Percentiles rank a stretch among this genome's conserved stretches.
phyloP scores from a whole-genome alignment of 2,888 invertebrate genomes.

The Anorthoa munda region DNA sequence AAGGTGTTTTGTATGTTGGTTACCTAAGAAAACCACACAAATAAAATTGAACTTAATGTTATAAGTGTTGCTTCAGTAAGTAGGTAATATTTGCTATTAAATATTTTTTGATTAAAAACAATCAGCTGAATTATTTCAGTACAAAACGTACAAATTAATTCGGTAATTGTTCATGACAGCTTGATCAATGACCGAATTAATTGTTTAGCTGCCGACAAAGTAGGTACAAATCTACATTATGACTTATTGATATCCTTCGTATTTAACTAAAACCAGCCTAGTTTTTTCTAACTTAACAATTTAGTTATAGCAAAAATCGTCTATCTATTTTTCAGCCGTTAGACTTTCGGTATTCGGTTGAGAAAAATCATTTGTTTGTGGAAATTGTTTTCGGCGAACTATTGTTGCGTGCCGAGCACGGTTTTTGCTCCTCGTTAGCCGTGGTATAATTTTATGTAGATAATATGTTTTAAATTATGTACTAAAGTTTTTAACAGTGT shows the following conservation, averaged over 20 bases:
- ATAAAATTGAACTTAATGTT: too few relatives aligned
- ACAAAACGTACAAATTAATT: too few relatives aligned
- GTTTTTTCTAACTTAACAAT: conserved; percentile 15
- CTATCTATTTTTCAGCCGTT: conserved; percentile 6
- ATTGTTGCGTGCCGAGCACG: conserved; percentile 25
- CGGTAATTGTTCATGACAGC: too few relatives aligned
- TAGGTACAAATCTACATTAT: neutral
- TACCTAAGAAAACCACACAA: too few relatives aligned
- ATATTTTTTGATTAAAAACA: too few relatives aligned
- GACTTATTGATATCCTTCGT: neutral
- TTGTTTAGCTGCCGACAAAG: too few relatives aligned
- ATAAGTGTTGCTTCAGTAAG: too few relatives aligned
- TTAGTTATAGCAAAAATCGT: neutral
- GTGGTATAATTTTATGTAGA: conserved; percentile 2
- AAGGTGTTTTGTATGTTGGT: too few relatives aligned
- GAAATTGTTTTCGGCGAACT: conserved; percentile 49
- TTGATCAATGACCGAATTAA: too few relatives aligned
- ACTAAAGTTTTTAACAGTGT: neutral
- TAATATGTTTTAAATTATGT: neutral
- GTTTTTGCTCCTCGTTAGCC: conserved; percentile 53
- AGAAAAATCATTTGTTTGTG: conserved; percentile 52
- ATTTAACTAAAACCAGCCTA: neutral
- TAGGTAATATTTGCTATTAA: too few relatives aligned
- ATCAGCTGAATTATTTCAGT: too few relatives aligned
- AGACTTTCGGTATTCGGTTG: conserved; percentile 20